Evolutionary conservation across 2,888 invertebrate species (phyloP).

Genomic region (Exocentrus adspersus): DNA sequence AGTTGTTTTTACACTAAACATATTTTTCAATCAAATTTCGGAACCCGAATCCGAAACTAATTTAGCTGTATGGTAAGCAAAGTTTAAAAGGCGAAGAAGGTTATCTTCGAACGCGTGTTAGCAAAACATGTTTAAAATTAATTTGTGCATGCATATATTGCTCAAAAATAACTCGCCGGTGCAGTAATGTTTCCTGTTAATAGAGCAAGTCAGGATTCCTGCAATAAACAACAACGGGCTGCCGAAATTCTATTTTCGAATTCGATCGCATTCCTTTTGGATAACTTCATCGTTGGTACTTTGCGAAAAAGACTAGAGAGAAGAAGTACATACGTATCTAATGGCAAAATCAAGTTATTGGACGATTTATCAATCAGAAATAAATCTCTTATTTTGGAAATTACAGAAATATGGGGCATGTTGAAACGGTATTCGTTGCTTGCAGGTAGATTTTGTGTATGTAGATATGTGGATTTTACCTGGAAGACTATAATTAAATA

Average conservation of each 20-base stretch:
- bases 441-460: conserved; percentile 17
- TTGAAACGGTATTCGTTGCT: neutral
- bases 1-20: too few relatives aligned
- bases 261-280: neutral
- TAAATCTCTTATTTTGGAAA: too few relatives aligned
- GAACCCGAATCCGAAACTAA: too few relatives aligned
- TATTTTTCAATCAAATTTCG: too few relatives aligned
- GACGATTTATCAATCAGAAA: too few relatives aligned
- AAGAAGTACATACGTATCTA: too few relatives aligned
- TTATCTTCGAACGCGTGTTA: neutral
- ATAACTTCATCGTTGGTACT: neutral
- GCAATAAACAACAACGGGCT: neutral
- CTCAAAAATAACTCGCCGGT: neutral
- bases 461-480: conserved; percentile 22
- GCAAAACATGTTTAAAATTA: neutral
- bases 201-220: neutral
- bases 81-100: neutral
- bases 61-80: too few relatives aligned
- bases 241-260: neutral
- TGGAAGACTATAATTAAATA: conserved; percentile 18
- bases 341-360: too few relatives aligned
- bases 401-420: neutral
- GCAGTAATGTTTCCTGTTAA: neutral
- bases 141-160: neutral
- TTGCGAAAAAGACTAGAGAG: too few relatives aligned